Conservation (phyloP, 2,888 invertebrate genomes). For the Pachydiplax longipennis region DNA sequence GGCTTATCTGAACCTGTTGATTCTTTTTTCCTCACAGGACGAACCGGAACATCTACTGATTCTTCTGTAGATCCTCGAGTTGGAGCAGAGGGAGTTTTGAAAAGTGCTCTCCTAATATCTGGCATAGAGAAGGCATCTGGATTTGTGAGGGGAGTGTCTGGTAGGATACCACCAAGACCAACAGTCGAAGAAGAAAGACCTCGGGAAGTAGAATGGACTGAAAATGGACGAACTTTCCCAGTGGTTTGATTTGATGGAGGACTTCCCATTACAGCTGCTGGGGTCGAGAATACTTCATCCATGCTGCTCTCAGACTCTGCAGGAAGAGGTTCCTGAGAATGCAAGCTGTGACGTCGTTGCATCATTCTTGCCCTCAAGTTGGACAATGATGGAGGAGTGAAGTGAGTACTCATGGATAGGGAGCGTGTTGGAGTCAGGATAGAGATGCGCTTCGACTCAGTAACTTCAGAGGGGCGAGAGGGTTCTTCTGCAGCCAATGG, state of each 20-base stretch:
- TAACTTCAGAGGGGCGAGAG: not conserved
- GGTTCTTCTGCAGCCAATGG: not conserved
- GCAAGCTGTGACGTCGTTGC: conserved; percentile 29
- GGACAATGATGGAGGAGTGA: conserved; percentile 6
- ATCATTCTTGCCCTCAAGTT: conserved; percentile 6
- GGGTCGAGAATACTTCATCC: conserved; percentile 42
- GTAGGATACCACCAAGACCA: conserved; percentile 48
- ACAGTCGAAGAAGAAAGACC: conserved; percentile 36
- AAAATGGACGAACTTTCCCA: conserved; percentile 49
- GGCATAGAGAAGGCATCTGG: conserved; percentile 60
- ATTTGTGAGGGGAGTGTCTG: conserved; percentile 54
- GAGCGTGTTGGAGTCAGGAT: not conserved
- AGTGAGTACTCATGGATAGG: conserved; percentile 16
- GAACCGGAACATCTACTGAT: not conserved
- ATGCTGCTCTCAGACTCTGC: not conserved
- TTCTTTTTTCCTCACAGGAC: conserved; percentile 14
- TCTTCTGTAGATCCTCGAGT: conserved; percentile 50
- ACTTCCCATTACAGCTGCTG: not conserved
- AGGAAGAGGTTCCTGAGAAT: conserved; percentile 17
- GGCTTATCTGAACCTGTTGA: not conserved
- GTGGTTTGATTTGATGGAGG: not conserved
- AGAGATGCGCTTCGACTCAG: not conserved
- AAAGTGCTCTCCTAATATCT: conserved; percentile 59
- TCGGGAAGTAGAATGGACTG: conserved; percentile 50
- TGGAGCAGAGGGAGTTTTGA: conserved; percentile 54